Conservation (phyloP, 1,140 invertebrate species). For the Lanistes nyassanus region DNA sequence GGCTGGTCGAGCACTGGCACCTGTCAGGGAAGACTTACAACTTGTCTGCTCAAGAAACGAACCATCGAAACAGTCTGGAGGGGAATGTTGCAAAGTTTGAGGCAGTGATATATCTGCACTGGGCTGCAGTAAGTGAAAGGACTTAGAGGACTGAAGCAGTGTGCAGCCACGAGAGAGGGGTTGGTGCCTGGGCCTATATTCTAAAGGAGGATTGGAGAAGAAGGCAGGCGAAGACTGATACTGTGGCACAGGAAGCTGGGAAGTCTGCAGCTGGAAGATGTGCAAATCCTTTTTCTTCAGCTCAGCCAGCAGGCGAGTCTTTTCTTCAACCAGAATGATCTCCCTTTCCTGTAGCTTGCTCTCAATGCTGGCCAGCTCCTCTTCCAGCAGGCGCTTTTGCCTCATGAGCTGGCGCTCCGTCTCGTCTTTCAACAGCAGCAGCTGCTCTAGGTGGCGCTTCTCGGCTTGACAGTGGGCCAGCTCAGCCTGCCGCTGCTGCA, state of each 20-base stretch:
- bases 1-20: no score
- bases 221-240: not conserved
- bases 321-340: conserved; percentile 52
- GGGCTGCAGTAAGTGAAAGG: not conserved
- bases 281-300: conserved; percentile 41
- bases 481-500: conserved; percentile 43
- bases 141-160: not conserved
- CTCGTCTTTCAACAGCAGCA: conserved; percentile 53
- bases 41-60: no score
- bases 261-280: conserved; percentile 24
- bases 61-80: no score
- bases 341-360: conserved; percentile 53
- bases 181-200: not conserved
- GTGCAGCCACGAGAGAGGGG: not conserved
- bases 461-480: conserved; percentile 38
- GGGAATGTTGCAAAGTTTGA: no score
- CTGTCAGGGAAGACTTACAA: no score
- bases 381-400: conserved; percentile 57
- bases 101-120: no score
- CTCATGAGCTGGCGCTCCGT: conserved; percentile 57
- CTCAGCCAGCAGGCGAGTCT: conserved; percentile 47
- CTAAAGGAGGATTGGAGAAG: not conserved
- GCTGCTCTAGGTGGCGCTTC: conserved; percentile 51
- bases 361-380: conserved; percentile 55
- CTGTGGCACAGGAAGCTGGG: not conserved